Evolutionary conservation across 2,888 invertebrate species (phyloP).

Genomic region (Oxystoma pomonae): DNA sequence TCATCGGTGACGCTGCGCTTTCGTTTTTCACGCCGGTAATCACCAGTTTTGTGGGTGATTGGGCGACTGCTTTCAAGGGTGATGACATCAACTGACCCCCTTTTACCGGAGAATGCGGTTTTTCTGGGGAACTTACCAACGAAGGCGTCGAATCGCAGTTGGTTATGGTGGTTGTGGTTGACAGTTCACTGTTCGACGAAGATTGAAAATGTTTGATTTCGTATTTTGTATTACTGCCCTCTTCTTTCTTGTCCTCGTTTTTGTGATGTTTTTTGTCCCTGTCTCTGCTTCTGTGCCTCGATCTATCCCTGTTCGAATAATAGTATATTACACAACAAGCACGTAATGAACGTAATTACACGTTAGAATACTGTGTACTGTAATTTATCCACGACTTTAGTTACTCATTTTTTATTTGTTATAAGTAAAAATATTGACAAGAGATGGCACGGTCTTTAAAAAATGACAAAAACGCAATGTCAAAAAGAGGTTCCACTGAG

Average conservation of each 20-base stretch:
- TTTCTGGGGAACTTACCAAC: not conserved
- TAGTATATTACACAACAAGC: too few relatives aligned
- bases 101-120: not conserved
- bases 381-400: too few relatives aligned
- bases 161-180: constrained; percentile 9
- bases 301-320: constrained; percentile 12
- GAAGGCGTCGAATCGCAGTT: not conserved
- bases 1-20: constrained; percentile 23
- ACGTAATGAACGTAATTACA: too few relatives aligned
- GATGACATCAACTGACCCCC: not conserved
- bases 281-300: not conserved
- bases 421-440: too few relatives aligned
- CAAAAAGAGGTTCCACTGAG: too few relatives aligned
- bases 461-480: too few relatives aligned
- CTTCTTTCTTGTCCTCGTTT: constrained; percentile 9
- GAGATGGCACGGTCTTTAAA: too few relatives aligned
- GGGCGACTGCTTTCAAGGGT: not conserved
- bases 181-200: constrained; percentile 9
- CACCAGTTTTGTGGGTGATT: not conserved
- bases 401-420: too few relatives aligned
- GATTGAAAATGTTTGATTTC: constrained; percentile 9
- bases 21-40: not conserved
- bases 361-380: too few relatives aligned
- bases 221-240: constrained; percentile 3
- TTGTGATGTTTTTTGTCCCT: not conserved